Conservation (phyloP, 2,888 invertebrate species). For the Phlogophora meticulosa region DNA sequence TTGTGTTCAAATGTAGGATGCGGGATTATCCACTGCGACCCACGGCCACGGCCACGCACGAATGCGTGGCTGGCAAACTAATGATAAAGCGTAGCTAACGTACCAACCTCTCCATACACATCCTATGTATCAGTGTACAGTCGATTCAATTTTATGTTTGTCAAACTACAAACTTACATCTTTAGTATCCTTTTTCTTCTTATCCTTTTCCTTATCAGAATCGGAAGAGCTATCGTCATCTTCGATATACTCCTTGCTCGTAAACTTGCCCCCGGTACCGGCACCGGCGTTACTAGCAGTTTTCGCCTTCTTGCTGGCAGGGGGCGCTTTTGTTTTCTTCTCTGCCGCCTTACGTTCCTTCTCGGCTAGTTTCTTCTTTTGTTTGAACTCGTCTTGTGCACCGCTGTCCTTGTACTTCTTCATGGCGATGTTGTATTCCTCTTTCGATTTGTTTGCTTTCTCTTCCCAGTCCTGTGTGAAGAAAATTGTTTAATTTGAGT, state of each 20-base stretch:
- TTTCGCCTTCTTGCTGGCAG: slow-evolving; percentile 78
- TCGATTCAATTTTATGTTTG: no score
- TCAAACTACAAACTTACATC: slow-evolving; percentile 76
- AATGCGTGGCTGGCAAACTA: not conserved
- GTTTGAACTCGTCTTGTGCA: slow-evolving; percentile 90
- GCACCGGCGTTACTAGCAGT: slow-evolving; percentile 74
- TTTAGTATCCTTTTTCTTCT: slow-evolving; percentile 85
- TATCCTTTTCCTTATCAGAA: slow-evolving; percentile 81
- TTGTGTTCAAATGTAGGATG: no score
- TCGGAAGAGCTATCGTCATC: slow-evolving; percentile 93
- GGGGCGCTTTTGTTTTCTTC: slow-evolving; percentile 80
- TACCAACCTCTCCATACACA: no score
- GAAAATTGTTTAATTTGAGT: not conserved
- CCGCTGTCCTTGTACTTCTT: slow-evolving; percentile 95
- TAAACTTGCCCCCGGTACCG: slow-evolving; percentile 92
- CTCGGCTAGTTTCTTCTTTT: slow-evolving; percentile 85
- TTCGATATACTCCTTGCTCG: slow-evolving; percentile 98
- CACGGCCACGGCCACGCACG: no score
- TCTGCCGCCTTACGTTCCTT: slow-evolving; percentile 83
- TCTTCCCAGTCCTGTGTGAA: slow-evolving; percentile 96
- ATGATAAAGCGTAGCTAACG: no score
- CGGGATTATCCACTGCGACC: no score
- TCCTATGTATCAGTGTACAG: no score
- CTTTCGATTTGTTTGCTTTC: slow-evolving; percentile 95
- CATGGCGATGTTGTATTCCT: slow-evolving; percentile 97